Base-by-base conservation (phyloP, 2,113 vertebrate species). In the Bubo scandiacus region DNA sequence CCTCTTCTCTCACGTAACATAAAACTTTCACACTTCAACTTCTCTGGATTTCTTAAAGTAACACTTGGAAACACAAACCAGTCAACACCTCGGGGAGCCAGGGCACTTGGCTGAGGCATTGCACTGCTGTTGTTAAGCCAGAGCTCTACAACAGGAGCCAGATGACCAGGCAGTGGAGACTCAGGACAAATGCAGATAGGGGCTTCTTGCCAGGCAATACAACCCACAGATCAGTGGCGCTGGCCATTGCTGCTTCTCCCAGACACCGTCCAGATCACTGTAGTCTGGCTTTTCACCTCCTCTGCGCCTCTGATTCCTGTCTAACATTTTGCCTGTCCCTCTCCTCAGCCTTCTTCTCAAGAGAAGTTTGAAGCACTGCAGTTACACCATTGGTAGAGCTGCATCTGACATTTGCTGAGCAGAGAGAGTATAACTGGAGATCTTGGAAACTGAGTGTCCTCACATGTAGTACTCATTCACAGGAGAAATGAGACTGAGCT, bases 31-130 rank as follows among this genome's bases (percentile, higher is more conserved):
- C 96, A 92, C 88, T 87, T 91, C 81, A 68, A 1, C 73, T 96
- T 97, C 89, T 97, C 97, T 95, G 96, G 73, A 54, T 96, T 97
- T 97, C 96, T 96, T 96, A 93, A 91, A 96, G 92, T 73, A 97
- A 96, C 97, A 91, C 95, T 85, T 96, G 84, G 94, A 94, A 96
- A 97, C 86, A 87, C 95, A 95, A 97, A 89, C 77, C 91, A 97
- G 88, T 87, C 95, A 94, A 92, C 89, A 94, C 91, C 86, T 92
- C 15, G 0, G 86, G 90, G 77, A 94, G 70, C 59, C 63, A 36
- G 80, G 72, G 88, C 75, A 29, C 62, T 93, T 88, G 88, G 92
- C 95, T 86, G 59, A 92, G 80, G 88, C 81, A 57, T 25, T 81
- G 38, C 68, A 11, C 52, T 81, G 92, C 68, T 74, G 47, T 34